Evolutionary conservation across 2,113 vertebrate species (phyloP), one percentile per base, ranked within the genome.

Genomic region (Grantiella picta): DNA sequence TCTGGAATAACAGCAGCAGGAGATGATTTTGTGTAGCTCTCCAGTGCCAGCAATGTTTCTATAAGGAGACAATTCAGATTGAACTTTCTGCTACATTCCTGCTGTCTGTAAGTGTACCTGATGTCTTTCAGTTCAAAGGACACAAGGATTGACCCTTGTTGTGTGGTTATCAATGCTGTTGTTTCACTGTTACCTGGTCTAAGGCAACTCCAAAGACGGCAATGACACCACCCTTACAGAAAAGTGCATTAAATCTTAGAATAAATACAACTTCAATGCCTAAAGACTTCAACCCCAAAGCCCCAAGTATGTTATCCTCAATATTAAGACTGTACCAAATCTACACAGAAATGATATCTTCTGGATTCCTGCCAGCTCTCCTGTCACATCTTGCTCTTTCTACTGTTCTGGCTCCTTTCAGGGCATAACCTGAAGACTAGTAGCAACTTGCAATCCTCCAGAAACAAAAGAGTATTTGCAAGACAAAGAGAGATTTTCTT

Each of bases 381-480:
- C 15, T 93, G 95, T 96, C 85, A 61, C 36, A 61, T 93, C 88
- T 90, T 94, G 76, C 57, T 82, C 36, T 93, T 86, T 52, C 64
- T 73, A 24, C 44, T 52, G 40, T 78, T 95, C 18, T 0, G 1
- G 18, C 69, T 90, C 25, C 66, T 90, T 93, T 85, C 52, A 57
- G 92, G 72, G 21, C 65, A 92, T 86, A 96, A 94, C 60, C 94
- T 61, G 72, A 63, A 83, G 52, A 92, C 94, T 71, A 89, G 93
- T 82, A 92, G 80, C 76, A 90, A 92, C 92, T 69, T 94, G 94
- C 84, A 96, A 86, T 60, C 76, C 45, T 64, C 18, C 70, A 95
- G 49, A 23, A 53, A 89, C 60, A 70, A 68, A 88, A 83, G 79
- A 69, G 23, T 70, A 45, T 84, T 86, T 92, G 60, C 89, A 60